phyloP scores from a whole-genome alignment of 2,113 vertebrate genomes.

The Callorhinus ursinus region DNA sequence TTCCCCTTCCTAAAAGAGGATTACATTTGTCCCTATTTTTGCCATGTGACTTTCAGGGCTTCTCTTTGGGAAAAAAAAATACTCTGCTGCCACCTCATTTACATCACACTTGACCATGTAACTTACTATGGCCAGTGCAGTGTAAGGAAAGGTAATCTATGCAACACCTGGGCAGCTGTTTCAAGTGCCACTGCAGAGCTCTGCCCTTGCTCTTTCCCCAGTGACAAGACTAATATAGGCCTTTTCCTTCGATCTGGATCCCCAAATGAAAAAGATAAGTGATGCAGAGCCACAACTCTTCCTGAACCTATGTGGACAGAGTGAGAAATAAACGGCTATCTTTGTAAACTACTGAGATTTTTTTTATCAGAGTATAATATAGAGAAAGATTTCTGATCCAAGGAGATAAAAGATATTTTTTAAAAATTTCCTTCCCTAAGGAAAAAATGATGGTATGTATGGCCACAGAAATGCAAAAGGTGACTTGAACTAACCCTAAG shows the following conservation, averaged over 20 bases:
- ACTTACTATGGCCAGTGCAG: neutral
- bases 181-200: neutral
- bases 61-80: neutral
- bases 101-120: neutral
- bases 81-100: neutral
- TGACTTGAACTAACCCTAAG: neutral
- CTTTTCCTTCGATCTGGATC: neutral
- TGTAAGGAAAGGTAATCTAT: too few species aligned
- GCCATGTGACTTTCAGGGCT: neutral
- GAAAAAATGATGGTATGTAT: neutral
- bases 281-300: neutral
- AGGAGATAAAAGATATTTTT: neutral
- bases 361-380: neutral
- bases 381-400: neutral
- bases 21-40: neutral
- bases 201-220: neutral
- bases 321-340: neutral
- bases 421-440: neutral
- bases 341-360: neutral
- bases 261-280: neutral
- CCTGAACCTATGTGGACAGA: neutral
- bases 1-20: neutral
- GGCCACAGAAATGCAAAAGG: neutral
- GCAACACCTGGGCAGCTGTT: neutral
- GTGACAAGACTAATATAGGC: rapidly evolving